Percentiles rank a stretch among this genome's conserved stretches.
Evolutionary conservation across 2,113 vertebrate genomes (phyloP).

Genomic region (Perca schrenkii): DNA sequence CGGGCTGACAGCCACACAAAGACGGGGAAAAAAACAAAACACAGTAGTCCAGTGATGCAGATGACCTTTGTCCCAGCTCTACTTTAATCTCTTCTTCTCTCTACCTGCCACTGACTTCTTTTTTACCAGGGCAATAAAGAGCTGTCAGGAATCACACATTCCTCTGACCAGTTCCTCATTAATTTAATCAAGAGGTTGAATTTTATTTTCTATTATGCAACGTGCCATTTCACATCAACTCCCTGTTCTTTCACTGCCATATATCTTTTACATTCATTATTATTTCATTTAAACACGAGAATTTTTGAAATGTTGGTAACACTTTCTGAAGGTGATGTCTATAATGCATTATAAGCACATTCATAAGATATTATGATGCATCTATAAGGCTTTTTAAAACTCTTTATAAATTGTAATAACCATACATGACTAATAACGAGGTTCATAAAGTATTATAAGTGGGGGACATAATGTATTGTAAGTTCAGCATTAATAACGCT

Average conservation of each 20-base stretch:
- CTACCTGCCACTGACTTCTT: constrained; percentile 48
- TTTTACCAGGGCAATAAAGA: constrained; percentile 44
- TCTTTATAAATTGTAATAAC: not conserved
- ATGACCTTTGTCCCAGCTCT: constrained; percentile 50
- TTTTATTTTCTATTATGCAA: not conserved
- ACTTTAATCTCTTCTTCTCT: constrained; percentile 38
- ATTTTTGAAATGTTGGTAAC: not conserved
- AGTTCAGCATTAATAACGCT: not conserved
- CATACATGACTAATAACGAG: not conserved
- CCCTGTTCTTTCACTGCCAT: not conserved
- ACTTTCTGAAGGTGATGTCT: too few species aligned
- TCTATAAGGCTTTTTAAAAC: not conserved
- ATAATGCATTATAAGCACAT: too few species aligned
- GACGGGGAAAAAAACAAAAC: constrained; percentile 61
- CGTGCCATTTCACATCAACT: constrained; percentile 9
- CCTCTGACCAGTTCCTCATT: constrained; percentile 11
- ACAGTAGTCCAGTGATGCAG: constrained; percentile 52
- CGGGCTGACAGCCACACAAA: constrained; percentile 65
- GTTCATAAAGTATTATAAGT: not conserved
- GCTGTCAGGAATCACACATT: constrained; percentile 16
- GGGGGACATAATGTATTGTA: not conserved
- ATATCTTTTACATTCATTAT: not conserved
- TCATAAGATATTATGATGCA: too few species aligned
- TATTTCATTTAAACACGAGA: not conserved
- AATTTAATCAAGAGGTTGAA: constrained; percentile 22